A percentile compares a stretch with the other conserved stretches of the same genome.
Conservation (phyloP, 2,888 invertebrate genomes). For the Xylophagus ater region DNA sequence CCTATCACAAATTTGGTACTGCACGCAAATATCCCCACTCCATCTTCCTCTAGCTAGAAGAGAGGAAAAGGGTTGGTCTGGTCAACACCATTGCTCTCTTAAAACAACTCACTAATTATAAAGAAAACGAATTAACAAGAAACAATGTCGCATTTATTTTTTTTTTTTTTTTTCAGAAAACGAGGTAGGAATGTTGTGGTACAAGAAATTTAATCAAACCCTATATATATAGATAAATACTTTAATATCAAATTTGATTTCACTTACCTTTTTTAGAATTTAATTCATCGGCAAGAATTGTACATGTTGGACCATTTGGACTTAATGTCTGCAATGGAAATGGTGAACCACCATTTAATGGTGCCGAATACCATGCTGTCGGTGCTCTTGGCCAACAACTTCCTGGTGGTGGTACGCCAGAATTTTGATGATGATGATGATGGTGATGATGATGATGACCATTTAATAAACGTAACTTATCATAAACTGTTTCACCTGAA, state of each 20-base stretch:
- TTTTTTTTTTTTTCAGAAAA: too few species aligned
- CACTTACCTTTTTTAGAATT: conserved; percentile 19
- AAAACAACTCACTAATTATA: too few species aligned
- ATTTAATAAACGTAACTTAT: conserved; percentile 33
- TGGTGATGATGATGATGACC: conserved; percentile 22
- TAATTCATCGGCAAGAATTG: conserved; percentile 17
- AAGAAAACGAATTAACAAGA: too few species aligned
- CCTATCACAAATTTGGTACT: too few species aligned
- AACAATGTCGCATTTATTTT: too few species aligned
- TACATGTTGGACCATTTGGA: conserved; percentile 17
- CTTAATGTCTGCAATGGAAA: conserved; percentile 23
- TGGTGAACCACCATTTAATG: conserved; percentile 24
- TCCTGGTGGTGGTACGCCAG: conserved; percentile 13
- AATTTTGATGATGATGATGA: conserved; percentile 18
- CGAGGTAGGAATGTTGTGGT: too few species aligned
- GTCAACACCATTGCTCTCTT: too few species aligned
- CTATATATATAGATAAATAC: background rate
- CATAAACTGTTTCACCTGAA: conserved; percentile 26
- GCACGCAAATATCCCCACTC: too few species aligned
- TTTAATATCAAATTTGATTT: background rate
- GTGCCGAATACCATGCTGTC: conserved; percentile 33
- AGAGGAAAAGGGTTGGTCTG: too few species aligned
- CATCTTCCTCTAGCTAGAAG: too few species aligned
- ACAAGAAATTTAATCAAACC: too few species aligned
- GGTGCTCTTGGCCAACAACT: conserved; percentile 29